Conservation (phyloP, 1,140 invertebrate species). For the Macrosteles quadrilineatus region DNA sequence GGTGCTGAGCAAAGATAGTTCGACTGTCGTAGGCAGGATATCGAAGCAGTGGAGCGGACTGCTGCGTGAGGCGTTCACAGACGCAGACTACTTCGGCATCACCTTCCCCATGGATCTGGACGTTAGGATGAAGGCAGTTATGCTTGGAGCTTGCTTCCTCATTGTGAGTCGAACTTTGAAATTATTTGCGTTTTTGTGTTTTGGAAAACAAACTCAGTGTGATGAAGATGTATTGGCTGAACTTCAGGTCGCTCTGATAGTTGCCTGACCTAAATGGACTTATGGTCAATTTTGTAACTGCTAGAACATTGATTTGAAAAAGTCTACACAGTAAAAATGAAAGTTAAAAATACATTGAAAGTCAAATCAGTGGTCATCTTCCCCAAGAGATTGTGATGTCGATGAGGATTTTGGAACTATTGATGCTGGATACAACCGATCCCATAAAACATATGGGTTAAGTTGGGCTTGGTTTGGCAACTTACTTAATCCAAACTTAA, state of each 20-base stretch:
- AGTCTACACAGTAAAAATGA: neutral
- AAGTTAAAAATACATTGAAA: neutral
- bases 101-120: slow-evolving; percentile 78
- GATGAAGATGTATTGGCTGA: neutral
- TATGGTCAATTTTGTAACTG: neutral
- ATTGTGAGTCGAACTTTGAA: slow-evolving; percentile 59
- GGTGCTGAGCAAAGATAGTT: slow-evolving; percentile 66
- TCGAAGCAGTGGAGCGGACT: slow-evolving; percentile 76
- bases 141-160: slow-evolving; percentile 73
- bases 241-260: neutral
- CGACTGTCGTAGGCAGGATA: slow-evolving; percentile 69
- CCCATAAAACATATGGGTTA: too few relatives aligned
- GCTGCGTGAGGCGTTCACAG: slow-evolving; percentile 68
- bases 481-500: too few relatives aligned
- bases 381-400: too few relatives aligned
- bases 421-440: too few relatives aligned
- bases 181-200: neutral
- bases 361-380: too few relatives aligned
- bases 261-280: too few relatives aligned
- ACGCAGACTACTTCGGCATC: slow-evolving; percentile 77
- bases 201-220: neutral
- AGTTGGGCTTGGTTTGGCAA: too few relatives aligned
- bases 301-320: neutral
- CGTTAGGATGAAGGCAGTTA: slow-evolving; percentile 77
- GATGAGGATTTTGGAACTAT: too few relatives aligned